Evolutionary conservation across 1,140 invertebrate species (phyloP).

Genomic region (Nebria ingens): DNA sequence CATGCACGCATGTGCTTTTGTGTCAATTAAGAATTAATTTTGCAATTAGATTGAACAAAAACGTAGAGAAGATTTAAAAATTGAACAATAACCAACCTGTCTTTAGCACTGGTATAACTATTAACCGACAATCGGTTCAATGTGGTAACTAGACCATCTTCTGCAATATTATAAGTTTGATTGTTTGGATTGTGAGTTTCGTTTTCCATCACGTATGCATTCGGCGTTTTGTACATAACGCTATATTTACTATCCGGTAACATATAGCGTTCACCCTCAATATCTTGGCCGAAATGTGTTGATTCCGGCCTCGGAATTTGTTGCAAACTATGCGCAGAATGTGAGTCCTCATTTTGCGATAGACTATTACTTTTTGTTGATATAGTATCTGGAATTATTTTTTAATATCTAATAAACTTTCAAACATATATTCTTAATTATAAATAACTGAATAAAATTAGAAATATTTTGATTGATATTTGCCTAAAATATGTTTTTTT

Average conservation of each 20-base stretch:
- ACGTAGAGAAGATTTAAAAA: too few relatives aligned
- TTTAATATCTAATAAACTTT: too few relatives aligned
- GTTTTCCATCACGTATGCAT: not conserved
- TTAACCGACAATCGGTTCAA: not conserved
- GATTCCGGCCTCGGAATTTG: not conserved
- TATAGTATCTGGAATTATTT: conserved; percentile 3
- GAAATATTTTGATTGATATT: conserved; percentile 2
- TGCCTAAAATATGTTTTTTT: too few relatives aligned
- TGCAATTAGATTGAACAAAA: too few relatives aligned
- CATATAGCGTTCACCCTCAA: conserved; percentile 2
- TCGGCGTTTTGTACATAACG: not conserved
- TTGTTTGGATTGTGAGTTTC: not conserved
- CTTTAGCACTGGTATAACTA: not conserved
- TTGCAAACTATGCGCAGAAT: not conserved
- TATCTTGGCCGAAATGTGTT: not conserved
- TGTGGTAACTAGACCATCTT: not conserved
- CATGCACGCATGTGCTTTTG: too few relatives aligned
- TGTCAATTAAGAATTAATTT: too few relatives aligned
- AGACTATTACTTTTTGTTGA: conserved; percentile 1
- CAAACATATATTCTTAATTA: too few relatives aligned
- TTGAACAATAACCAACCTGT: too few relatives aligned
- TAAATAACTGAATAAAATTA: conserved; percentile 2
- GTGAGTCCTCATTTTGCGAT: not conserved
- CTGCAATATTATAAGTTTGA: not conserved
- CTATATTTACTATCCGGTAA: not conserved